Evolutionary conservation across 2,888 invertebrate species (phyloP).

Genomic region (Gymnocheta viridis): DNA sequence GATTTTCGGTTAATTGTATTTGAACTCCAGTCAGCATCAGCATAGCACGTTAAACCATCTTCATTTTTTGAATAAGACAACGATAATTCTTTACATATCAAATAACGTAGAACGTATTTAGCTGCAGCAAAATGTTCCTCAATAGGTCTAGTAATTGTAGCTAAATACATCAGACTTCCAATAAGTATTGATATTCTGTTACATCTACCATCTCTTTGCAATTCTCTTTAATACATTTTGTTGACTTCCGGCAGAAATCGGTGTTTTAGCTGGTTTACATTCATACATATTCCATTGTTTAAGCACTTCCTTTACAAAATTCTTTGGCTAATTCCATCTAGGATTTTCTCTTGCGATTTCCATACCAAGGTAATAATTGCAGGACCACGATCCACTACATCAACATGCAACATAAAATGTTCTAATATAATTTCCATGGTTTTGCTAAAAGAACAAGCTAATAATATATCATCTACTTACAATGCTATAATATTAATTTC

Average conservation of each 20-base stretch:
- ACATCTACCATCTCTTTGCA: constrained; percentile 35
- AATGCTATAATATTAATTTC: constrained; percentile 10
- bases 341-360: neutral
- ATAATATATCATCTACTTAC: constrained; percentile 7
- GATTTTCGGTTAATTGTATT: constrained; percentile 57
- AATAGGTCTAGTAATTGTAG: constrained; percentile 47
- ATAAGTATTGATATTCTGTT: constrained; percentile 40
- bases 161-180: constrained; percentile 29
- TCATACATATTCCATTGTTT: constrained; percentile 55
- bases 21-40: constrained; percentile 67
- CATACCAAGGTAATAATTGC: neutral
- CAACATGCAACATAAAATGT: neutral
- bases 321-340: constrained; percentile 3
- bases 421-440: neutral
- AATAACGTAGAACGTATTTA: constrained; percentile 62
- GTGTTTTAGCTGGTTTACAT: too few relatives aligned
- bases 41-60: too few relatives aligned
- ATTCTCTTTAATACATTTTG: constrained; percentile 43
- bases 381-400: neutral
- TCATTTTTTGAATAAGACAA: constrained; percentile 2
- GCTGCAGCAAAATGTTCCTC: constrained; percentile 58
- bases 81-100: constrained; percentile 30
- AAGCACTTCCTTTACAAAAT: constrained; percentile 35
- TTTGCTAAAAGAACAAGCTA: neutral
- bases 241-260: too few relatives aligned